These are phyloP conservation scores for Camptogramma bilineatum DNA, from an alignment of 2,888 invertebrate genomes.

Conservation along the genomic window DNA sequence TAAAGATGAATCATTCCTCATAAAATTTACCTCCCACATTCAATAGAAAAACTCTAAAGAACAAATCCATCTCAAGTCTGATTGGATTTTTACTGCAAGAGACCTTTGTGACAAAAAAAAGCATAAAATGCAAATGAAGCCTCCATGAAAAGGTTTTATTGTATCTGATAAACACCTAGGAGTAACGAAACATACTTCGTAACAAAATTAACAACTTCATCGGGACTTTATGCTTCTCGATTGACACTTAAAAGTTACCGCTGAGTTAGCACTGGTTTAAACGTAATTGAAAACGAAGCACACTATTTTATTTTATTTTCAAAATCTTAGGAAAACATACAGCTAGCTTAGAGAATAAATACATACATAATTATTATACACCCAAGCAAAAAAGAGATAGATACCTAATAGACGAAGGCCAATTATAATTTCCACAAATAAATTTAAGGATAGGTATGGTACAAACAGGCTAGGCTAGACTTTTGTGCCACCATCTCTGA, in stretches of 20 bases:
- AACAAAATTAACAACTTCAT: constrained; percentile 34
- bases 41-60: neutral
- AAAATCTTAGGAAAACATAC: too few species aligned
- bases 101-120: constrained; percentile 10
- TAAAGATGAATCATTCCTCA: too few species aligned
- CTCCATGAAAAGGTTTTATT: constrained; percentile 31
- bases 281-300: neutral
- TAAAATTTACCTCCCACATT: too few species aligned
- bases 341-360: too few species aligned
- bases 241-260: constrained; percentile 43
- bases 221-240: constrained; percentile 35
- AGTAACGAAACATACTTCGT: constrained; percentile 28
- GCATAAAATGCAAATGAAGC: constrained; percentile 29
- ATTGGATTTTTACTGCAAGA: constrained; percentile 22
- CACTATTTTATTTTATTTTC: too few species aligned
- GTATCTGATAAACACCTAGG: constrained; percentile 28
- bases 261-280: neutral
- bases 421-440: too few species aligned
- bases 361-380: too few species aligned
- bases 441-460: too few species aligned
- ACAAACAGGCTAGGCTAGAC: too few species aligned
- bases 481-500: too few species aligned
- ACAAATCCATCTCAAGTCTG: constrained; percentile 8
- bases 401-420: too few species aligned
- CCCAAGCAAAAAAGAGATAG: too few species aligned